phyloP scores from a whole-genome alignment of 2,888 invertebrate species.

The Bimastos eiseni region DNA sequence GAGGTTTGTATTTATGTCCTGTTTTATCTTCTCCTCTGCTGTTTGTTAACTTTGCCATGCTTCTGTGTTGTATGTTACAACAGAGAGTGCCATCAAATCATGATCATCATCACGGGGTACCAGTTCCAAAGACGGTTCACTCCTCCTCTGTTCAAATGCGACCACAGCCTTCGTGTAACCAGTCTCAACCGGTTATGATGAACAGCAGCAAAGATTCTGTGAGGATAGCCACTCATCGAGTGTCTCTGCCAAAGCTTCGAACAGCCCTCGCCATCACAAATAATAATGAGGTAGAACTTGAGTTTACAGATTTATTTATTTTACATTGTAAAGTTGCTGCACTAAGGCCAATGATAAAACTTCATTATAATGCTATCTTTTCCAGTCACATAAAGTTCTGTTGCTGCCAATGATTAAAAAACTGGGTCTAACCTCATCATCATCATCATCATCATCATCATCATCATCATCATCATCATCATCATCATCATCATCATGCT shows the following conservation, averaged over 20 bases:
- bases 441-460: too few relatives aligned
- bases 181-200: not conserved
- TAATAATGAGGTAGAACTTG: conserved; percentile 15
- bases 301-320: not conserved
- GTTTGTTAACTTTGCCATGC: not conserved
- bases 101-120: not conserved
- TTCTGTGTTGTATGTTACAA: not conserved
- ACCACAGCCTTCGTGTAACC: not conserved
- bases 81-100: not conserved
- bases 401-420: not conserved
- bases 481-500: too few relatives aligned
- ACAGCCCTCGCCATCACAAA: not conserved
- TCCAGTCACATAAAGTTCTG: not conserved
- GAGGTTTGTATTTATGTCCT: too few relatives aligned
- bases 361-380: not conserved
- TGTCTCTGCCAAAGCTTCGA: not conserved
- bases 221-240: not conserved
- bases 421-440: too few relatives aligned
- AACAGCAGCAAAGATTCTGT: not conserved
- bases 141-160: not conserved
- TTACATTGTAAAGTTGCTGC: not conserved
- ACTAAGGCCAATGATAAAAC: too few relatives aligned
- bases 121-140: not conserved
- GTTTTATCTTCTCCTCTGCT: not conserved
- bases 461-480: too few relatives aligned